These are phyloP conservation scores for Pseudorhombus dupliciocellatus DNA, from an alignment of 2,113 vertebrate genomes.

Conservation along the genomic window DNA sequence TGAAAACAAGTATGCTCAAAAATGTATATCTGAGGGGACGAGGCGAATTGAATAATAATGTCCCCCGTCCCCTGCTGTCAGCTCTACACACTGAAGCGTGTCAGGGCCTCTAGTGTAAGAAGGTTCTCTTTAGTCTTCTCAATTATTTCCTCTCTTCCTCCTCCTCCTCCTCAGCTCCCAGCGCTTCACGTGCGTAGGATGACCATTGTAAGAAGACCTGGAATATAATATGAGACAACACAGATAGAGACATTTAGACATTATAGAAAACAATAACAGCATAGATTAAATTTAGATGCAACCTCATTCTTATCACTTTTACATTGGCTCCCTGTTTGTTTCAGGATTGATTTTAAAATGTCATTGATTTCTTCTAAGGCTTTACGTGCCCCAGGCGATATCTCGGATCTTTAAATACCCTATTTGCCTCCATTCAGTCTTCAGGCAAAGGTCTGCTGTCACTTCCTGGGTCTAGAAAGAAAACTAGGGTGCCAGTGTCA, in stretches of 20 bases:
- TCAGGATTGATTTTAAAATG: not conserved
- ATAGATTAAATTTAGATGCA: not conserved
- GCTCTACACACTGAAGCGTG: constrained; percentile 20
- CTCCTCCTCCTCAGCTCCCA: constrained; percentile 2
- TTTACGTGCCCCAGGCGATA: not conserved
- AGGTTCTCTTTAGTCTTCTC: constrained; percentile 9
- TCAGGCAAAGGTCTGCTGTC: not conserved
- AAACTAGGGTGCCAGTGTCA: not conserved
- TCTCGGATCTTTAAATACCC: not conserved
- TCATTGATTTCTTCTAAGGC: too few relatives aligned
- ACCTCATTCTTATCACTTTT: not conserved
- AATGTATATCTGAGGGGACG: constrained; percentile 30
- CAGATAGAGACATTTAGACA: not conserved
- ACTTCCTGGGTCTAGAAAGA: not conserved
- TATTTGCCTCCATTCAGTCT: not conserved
- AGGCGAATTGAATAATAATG: constrained; percentile 1
- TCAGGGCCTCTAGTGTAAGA: constrained; percentile 34
- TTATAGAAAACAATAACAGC: not conserved
- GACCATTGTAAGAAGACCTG: constrained; percentile 99
- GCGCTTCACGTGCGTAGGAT: constrained; percentile 86
- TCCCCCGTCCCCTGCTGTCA: constrained; percentile 12
- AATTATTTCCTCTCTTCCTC: not conserved
- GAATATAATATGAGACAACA: constrained; percentile 37
- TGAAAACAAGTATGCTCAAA: constrained; percentile 42
- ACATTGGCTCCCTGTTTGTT: too few relatives aligned